A percentile compares a stretch with the other conserved stretches of the same genome.
These are phyloP conservation scores for Sarcophaga subvicina DNA, from an alignment of 2,888 invertebrate species.

Conservation along the genomic window DNA sequence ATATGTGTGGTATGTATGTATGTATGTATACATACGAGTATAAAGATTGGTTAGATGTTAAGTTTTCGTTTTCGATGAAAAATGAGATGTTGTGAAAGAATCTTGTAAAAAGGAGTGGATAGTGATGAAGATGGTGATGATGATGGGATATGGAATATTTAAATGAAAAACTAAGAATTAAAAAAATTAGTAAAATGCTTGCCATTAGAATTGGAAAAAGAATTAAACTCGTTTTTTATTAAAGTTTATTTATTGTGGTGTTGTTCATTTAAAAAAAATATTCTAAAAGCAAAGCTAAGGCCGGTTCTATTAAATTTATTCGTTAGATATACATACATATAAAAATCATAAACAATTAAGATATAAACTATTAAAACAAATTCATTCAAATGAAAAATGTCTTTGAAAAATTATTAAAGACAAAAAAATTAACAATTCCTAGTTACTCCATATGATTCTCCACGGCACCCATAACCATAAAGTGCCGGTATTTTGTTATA, in stretches of 20 bases:
- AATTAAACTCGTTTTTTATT: too few relatives aligned
- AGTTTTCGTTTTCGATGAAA: slow-evolving; percentile 49
- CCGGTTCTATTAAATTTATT: too few relatives aligned
- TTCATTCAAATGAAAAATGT: neutral
- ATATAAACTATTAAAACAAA: neutral
- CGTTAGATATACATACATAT: too few relatives aligned
- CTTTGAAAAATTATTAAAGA: too few relatives aligned
- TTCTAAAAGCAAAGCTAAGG: too few relatives aligned
- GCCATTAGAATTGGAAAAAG: too few relatives aligned
- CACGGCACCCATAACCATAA: neutral
- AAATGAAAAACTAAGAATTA: neutral
- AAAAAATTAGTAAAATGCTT: too few relatives aligned
- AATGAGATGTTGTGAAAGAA: slow-evolving; percentile 51
- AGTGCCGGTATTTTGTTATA: neutral
- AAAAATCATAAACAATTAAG: too few relatives aligned
- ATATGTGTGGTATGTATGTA: neutral
- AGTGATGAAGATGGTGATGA: slow-evolving; percentile 1
- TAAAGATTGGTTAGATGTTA: neutral
- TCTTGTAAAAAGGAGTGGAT: slow-evolving; percentile 30
- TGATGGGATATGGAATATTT: neutral
- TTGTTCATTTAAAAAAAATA: too few relatives aligned
- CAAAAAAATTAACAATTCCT: too few relatives aligned
- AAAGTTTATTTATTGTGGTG: too few relatives aligned
- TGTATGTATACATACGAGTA: neutral
- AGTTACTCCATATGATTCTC: slow-evolving; percentile 28